Evolutionary conservation across 1,140 invertebrate genomes (phyloP), one percentile per base, ranked within the genome.

Genomic region (Lamellibrachia luymesi): DNA sequence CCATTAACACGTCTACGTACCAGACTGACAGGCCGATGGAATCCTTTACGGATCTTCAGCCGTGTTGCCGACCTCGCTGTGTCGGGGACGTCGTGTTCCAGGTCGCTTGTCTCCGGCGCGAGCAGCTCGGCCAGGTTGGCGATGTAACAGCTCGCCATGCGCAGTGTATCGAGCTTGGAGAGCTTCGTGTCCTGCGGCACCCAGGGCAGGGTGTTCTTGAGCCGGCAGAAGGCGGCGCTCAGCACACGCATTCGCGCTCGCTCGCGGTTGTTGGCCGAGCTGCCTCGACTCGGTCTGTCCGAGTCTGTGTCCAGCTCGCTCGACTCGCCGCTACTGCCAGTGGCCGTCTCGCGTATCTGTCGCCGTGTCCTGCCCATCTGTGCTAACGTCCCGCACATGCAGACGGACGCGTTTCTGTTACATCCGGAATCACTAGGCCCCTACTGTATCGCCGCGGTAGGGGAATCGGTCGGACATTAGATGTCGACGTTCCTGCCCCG

Each of bases 171-270:
- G 93, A 96, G 94, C 93, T 96, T 96, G 50, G 96, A 96, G 51
- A 96, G 94, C 94, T 96, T 96, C 17, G 96, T 96, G 93, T 96
- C 96, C 10, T 95, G 94, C 27, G 96, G 95, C n/a, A 96, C 96
- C 96, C 96, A 96, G 2, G 96, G 96, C 64, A 96, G 92, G 17
- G 95, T 95, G 27, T 95, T 96, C 94, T 96, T 99, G 38, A 99
- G 96, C 93, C 98, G 97, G 94, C 98, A 98, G 97, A 99, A 99
- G 0, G 98, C 98, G 95, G 98, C 98, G 94, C 98, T 98, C 2
- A 99, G 96, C 0, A 99, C 98, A 92, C 98, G 96, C 98, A 99
- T 99, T 51, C 98, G 96, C 0, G 98, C 98, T 56, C 98, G 96
- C 97, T 99, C 98, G 2, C 98, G 96, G 0, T 98, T 98, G 96